phyloP scores from a whole-genome alignment of 2,113 vertebrate genomes.

The Pseudorasbora parva region DNA sequence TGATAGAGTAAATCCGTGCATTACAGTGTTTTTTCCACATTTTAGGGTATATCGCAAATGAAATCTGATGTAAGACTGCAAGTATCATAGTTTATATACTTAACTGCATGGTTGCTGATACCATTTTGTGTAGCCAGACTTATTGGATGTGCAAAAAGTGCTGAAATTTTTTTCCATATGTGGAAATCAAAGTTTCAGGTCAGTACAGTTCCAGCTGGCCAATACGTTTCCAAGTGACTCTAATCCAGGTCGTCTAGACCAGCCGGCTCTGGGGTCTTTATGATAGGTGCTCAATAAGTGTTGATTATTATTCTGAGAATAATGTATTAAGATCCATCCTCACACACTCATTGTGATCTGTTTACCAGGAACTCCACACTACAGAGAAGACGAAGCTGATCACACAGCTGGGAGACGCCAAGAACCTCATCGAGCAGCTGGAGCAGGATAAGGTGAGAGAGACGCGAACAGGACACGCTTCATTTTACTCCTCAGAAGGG shows the following conservation, averaged over 20 bases:
- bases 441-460: conserved; percentile 94
- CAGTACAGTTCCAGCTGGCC: neutral
- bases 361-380: conserved; percentile 87
- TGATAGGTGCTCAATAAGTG: neutral
- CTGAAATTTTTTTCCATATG: neutral
- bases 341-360: conserved; percentile 43
- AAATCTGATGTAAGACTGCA: neutral
- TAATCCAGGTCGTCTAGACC: conserved; percentile 18
- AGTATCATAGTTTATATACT: neutral
- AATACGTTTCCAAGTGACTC: neutral
- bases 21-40: neutral
- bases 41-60: neutral
- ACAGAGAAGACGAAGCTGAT: conserved; percentile 95
- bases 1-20: neutral
- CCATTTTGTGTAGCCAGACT: neutral
- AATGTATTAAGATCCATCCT: conserved; percentile 46
- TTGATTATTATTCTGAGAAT: neutral
- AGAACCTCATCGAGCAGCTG: conserved; percentile 95
- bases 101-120: neutral
- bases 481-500: neutral
- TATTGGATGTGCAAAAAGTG: neutral
- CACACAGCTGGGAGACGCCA: conserved; percentile 93
- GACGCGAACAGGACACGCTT: neutral
- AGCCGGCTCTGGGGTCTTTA: neutral
- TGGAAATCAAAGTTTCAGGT: neutral